These are phyloP conservation scores for Synergus itoensis DNA, from an alignment of 2,888 invertebrate species.

Conservation along the genomic window DNA sequence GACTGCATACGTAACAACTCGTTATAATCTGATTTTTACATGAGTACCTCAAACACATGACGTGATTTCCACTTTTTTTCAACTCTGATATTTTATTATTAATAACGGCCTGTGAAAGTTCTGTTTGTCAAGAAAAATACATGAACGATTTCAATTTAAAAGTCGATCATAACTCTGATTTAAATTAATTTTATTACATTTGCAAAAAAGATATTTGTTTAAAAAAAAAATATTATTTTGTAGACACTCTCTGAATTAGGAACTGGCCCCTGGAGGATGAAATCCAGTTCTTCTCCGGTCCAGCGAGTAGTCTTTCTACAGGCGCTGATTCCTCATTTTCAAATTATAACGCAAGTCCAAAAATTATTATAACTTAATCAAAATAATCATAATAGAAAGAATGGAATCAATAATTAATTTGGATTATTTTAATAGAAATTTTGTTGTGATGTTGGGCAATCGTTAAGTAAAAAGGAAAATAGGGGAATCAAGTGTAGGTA, in stretches of 20 bases:
- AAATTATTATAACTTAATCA: no score
- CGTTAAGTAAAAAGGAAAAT: background rate
- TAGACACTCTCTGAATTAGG: background rate
- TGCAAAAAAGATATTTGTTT: no score
- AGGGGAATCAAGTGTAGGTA: background rate
- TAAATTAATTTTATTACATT: background rate
- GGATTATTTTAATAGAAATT: background rate
- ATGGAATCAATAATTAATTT: no score
- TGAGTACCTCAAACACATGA: conserved; percentile 18
- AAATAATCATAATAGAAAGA: no score
- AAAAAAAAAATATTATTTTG: background rate
- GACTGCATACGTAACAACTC: conserved; percentile 30
- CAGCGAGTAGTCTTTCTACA: background rate
- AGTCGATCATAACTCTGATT: background rate
- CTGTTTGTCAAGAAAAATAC: conserved; percentile 38
- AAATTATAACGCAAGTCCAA: no score
- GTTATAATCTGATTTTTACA: conserved; percentile 9
- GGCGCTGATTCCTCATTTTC: background rate
- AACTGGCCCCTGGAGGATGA: background rate
- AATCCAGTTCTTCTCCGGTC: background rate
- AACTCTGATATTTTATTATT: background rate
- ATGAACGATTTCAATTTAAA: background rate
- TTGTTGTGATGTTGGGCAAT: background rate
- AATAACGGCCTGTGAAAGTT: conserved; percentile 44
- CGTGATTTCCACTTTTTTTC: conserved; percentile 32